Evolutionary conservation across 2,113 vertebrate species (phyloP), one percentile per base, ranked within the genome.

Genomic region (Myrmecophaga tridactyla): DNA sequence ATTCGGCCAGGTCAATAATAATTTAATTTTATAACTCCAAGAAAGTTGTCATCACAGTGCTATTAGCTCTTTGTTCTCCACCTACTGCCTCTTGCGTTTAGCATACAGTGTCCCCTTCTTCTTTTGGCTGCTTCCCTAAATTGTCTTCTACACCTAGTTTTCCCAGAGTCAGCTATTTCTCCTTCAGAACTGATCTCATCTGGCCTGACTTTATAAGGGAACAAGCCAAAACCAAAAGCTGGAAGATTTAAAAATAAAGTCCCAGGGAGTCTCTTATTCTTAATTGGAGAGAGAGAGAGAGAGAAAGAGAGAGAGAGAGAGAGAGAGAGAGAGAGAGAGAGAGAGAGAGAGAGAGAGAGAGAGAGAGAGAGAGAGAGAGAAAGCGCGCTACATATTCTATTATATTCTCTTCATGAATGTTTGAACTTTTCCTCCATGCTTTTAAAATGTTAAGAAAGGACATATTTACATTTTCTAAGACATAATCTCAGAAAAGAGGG

Each of bases 91-190:
- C 46, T 51, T 76, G 18, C 41, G 18, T 51, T 1, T 5, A 51
- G 27, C 3, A 14, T 23, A 36, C 5, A 0, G 10, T 1, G 8
- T 20, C 13, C 0, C 29, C 7, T 51, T 25, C 36, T 43, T 27
- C 18, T 70, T 39, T 56, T 4, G n/a, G 20, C 27, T 34, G 8
- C 43, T 86, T 93, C 65, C 23, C 62, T 81, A 84, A 62, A 67
- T 20, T 65, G 31, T 39, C 23, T 69, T 58, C 9, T 36, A 69
- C 17, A 90, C 23, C 23, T 1, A 39, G 29, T 48, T 92, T 90
- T 7, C 62, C 10, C 31, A 36, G 2, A 73, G 41, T 75, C 80
- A 95, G 48, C 63, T 76, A 12, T 82, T 73, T 43, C 58, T 83
- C 20, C 39, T 15, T 25, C 46, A 72, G 18, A 93, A 69, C 6